A percentile compares a stretch with the other conserved stretches of the same genome.
These are phyloP conservation scores for Oscarella lobularis DNA, from an alignment of 37 sponge, comb jelly and placozoan genomes.

Conservation along the genomic window DNA sequence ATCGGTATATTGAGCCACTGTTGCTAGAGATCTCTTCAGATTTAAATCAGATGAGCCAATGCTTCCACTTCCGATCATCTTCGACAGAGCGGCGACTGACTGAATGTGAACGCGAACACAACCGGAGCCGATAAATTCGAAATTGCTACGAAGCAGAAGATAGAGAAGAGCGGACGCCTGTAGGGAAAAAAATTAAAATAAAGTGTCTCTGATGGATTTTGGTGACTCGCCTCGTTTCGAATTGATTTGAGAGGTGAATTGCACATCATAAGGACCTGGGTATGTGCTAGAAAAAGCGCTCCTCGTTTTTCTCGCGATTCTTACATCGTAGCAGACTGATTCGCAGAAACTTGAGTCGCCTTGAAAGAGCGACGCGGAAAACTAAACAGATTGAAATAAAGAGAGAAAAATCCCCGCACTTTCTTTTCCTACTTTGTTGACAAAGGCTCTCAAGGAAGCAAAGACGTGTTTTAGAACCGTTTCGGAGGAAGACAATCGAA, in stretches of 20 bases:
- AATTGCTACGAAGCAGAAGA: slow-evolving; percentile 61
- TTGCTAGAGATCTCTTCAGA: not conserved
- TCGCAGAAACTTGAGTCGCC: slow-evolving; percentile 63
- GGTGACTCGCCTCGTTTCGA: not conserved
- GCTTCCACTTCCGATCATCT: slow-evolving; percentile 2
- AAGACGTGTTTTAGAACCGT: slow-evolving; percentile 41
- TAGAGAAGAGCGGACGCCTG: slow-evolving; percentile 58
- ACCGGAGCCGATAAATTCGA: slow-evolving; percentile 44
- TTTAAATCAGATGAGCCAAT: not conserved
- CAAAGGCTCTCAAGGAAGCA: slow-evolving; percentile 42
- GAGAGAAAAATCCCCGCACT: not conserved
- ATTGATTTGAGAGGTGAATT: not conserved
- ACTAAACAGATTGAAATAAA: slow-evolving; percentile 23
- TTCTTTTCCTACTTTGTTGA: slow-evolving; percentile 33
- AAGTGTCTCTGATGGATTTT: no score
- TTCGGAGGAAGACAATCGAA: slow-evolving; percentile 44
- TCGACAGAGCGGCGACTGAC: slow-evolving; percentile 15
- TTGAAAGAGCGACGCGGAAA: slow-evolving; percentile 43
- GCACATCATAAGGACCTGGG: slow-evolving; percentile 7
- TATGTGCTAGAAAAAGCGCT: not conserved
- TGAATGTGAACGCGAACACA: slow-evolving; percentile 53
- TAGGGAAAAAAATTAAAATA: no score
- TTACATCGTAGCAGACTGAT: slow-evolving; percentile 76
- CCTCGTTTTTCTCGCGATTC: not conserved
- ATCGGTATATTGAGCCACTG: not conserved